Base-by-base conservation (phyloP, 1,140 invertebrate species). In the Drosophila sechellia region DNA sequence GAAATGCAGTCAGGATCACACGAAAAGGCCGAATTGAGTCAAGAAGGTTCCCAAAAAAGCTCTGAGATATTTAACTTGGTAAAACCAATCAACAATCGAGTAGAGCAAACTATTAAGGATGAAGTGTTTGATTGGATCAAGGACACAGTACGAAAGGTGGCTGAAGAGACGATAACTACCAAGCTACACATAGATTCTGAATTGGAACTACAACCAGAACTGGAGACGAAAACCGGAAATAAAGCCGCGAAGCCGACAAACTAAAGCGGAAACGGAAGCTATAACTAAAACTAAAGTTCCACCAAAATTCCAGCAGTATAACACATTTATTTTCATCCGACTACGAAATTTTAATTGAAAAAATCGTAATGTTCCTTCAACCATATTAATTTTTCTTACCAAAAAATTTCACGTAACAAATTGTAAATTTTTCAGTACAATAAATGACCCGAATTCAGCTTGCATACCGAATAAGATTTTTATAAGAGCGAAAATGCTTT, bases 401-500 rank as follows among this genome's bases (percentile, higher is more conserved):
- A 27, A n/a, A 52, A 52, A 35, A 50, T 50, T 50, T 12, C n/a
- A 50, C 13, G 13, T 4, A 25, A 37, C 37, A 25, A 42, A 56
- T 45, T 43, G 8, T 42, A 57, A 45, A 12, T 34, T 12, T 57
- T 42, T 31, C 17, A 3, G 13, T n/a, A 27, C 11, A n/a, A 20
- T 58, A 46, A 34, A 27, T 48, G 56, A 58, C 43, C 17, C 17
- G 22, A 22, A 58, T 48, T 13, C 42, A 12, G 17, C 42, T 35
- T 22, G 31, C 42, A 48, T 25, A 31, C 13, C 13, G 10, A 34
- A 5, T 57, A n/a, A 11, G 55, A 58, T 34, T 58, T 48, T 34
- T 48, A 20, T 31, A 11, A 31, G 6, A 13, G 10, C 25, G 6
- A 5, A 42, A 42, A 17, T 8, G 22, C 53, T 55, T 42, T 17